These are phyloP conservation scores for Bhutanitis thaidina DNA, from an alignment of 2,888 invertebrate genomes.

Conservation along the genomic window DNA sequence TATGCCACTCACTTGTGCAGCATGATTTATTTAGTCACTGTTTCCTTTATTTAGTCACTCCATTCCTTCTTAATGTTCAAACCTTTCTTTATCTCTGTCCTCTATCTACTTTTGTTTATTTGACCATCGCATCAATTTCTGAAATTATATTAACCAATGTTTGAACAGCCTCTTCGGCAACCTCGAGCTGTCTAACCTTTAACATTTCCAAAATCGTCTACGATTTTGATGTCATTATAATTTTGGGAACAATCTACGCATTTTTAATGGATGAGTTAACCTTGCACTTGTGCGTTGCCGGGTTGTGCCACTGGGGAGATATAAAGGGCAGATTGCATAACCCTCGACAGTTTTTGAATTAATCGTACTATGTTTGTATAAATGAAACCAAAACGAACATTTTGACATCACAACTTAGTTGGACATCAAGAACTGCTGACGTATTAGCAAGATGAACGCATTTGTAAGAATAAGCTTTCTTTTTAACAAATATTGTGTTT, in stretches of 20 bases:
- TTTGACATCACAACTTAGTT: constrained; percentile 9
- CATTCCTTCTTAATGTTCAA: too few relatives aligned
- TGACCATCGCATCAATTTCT: too few relatives aligned
- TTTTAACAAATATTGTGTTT: background rate
- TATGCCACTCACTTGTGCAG: too few relatives aligned
- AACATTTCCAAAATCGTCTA: too few relatives aligned
- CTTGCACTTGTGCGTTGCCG: background rate
- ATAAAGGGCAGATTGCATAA: constrained; percentile 18
- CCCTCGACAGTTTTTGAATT: constrained; percentile 15
- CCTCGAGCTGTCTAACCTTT: too few relatives aligned
- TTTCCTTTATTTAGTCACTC: too few relatives aligned
- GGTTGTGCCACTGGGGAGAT: background rate
- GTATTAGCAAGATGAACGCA: constrained; percentile 6
- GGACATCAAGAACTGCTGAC: background rate
- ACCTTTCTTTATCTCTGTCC: too few relatives aligned
- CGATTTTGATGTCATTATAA: constrained; percentile 7
- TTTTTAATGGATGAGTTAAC: background rate
- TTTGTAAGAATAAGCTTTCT: background rate
- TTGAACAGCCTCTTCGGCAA: too few relatives aligned
- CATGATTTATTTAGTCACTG: too few relatives aligned
- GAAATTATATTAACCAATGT: too few relatives aligned
- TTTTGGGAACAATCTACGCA: constrained; percentile 5
- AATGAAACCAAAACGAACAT: constrained; percentile 7
- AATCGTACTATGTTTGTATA: constrained; percentile 8
- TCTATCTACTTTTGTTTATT: too few relatives aligned